Evolutionary conservation across 2,888 invertebrate species (phyloP), one percentile per base, ranked within the genome.

Genomic region (Drosophila seclusa): DNA sequence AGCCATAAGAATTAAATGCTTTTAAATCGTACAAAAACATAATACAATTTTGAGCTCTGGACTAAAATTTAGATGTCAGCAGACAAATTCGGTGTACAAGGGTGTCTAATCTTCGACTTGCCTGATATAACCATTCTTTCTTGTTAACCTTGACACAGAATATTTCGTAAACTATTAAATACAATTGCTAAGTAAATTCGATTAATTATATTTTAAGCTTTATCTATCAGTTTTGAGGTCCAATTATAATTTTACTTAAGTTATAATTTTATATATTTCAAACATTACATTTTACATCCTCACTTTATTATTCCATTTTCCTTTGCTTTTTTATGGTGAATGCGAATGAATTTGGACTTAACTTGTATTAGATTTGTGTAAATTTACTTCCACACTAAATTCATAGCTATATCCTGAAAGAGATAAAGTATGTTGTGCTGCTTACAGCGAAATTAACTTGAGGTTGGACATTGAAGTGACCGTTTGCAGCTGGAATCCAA

Each of bases 401-500:
- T 24, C 16, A 24, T 16, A 45, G 16, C 24, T 16, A 16, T 7
- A 16, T 7, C 7, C 13, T 8, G 16, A 24, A 16, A 8, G 2
- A 45, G 16, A 24, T 45, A 2, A 45, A 45, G 16, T 45, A 24
- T 16, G 24, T 24, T 45, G 8, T 45, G 45, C 16, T 45, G 13
- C 8, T 6, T 21, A 8, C 7, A 24, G 45, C 4, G 45, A 8
- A 45, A 45, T 16, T 16, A 45, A 45, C 16, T 24, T 45, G 24
- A 8, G 45, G 49, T 18, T 29, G 29, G 18, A 11, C 34, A 31
- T 57, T 59, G 21, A 24, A 58, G 32, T 24, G 42, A 16, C 21
- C 38, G 45, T 74, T 70, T 73, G 57, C 52, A 60, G 66, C 32
- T 36, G 31, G 7, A 49, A 40, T 49, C 13, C 29, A 63, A 42